phyloP scores from a whole-genome alignment of 2,113 vertebrate genomes.

The Oreochromis niloticus region DNA sequence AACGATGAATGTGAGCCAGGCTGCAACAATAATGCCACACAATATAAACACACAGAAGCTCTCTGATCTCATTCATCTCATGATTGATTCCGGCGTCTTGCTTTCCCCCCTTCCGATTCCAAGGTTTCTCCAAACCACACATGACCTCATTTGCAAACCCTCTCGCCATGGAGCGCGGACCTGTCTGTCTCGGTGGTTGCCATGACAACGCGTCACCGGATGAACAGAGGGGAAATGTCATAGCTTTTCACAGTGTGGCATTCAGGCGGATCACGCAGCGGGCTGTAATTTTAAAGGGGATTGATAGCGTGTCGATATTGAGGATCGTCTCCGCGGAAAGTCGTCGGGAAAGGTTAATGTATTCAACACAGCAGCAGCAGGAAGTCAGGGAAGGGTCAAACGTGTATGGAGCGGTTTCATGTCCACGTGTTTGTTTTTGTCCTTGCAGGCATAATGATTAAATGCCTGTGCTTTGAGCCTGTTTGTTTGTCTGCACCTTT shows the following conservation, averaged over 20 bases:
- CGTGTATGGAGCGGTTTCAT: background rate
- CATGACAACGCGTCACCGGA: conserved; percentile 1
- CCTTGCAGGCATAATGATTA: background rate
- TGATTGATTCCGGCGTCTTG: background rate
- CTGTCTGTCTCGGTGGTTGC: conserved; percentile 18
- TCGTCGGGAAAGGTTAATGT: conserved; percentile 47
- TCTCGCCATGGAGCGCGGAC: background rate
- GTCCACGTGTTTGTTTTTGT: background rate
- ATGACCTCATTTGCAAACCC: background rate
- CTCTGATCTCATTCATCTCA: background rate
- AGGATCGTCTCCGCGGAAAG: background rate
- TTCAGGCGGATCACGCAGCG: conserved; percentile 1
- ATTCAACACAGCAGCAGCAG: background rate
- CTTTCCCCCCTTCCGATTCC: background rate
- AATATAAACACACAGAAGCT: background rate
- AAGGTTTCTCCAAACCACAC: background rate
- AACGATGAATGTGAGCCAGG: background rate
- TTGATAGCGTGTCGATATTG: conserved; percentile 31
- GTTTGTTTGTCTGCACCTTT: conserved; percentile 2
- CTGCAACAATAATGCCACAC: background rate
- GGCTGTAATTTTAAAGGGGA: conserved; percentile 6
- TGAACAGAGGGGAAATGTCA: conserved; percentile 10
- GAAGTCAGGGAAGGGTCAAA: background rate
- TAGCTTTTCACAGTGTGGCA: background rate
- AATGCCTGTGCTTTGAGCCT: background rate